Base-by-base conservation (phyloP, 1,140 invertebrate species). In the Elysia chlorotica region DNA sequence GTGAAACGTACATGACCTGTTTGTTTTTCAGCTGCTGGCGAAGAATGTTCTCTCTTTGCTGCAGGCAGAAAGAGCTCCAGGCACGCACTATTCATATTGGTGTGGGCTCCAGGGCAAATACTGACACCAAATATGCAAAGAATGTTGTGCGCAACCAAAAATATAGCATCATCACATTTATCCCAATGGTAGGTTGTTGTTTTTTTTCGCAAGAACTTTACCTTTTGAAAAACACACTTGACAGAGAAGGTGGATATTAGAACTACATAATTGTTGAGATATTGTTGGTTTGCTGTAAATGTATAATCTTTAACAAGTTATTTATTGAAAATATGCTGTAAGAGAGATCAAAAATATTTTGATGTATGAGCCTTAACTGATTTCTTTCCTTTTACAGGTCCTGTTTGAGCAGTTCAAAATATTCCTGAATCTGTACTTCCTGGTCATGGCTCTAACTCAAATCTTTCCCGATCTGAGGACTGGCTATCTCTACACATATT, bases 81-180 rank as follows among this genome's bases (percentile, higher is more conserved):
- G 81, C 89, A 2, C 75, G 90, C 36, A 88, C 86, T 33, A 84
- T 91, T 6, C 85, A 87, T 38, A 77, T 91, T 54, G 90, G 90
- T 30, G 61, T 82, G 14, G 57, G 57, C 17, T 73, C 79, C 21
- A 69, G 59, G 33, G 65, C 65, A 10, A n/a, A n/a, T n/a, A n/a
- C n/a, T n/a, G 76, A 78, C n/a, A 78, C 78, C 36, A 84, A 82
- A 68, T 82, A 93, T 89, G 95, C 97, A 54, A 91, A 94, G 63
- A 99, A 99, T 90, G 94, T 96, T 75, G 97, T 99, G 74, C 91
- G 95, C 78, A 99, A 99, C 91, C 97, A 98, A 89, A 99, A 99
- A 91, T 99, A 99, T 88, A 99, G 96, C 88, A 92, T 99, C 78
- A 92, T 99, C 76, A 97, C 97, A 83, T 99, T 99, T 90, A 91